phyloP scores from a whole-genome alignment of 1,140 invertebrate species.

The Bombus affinis region DNA sequence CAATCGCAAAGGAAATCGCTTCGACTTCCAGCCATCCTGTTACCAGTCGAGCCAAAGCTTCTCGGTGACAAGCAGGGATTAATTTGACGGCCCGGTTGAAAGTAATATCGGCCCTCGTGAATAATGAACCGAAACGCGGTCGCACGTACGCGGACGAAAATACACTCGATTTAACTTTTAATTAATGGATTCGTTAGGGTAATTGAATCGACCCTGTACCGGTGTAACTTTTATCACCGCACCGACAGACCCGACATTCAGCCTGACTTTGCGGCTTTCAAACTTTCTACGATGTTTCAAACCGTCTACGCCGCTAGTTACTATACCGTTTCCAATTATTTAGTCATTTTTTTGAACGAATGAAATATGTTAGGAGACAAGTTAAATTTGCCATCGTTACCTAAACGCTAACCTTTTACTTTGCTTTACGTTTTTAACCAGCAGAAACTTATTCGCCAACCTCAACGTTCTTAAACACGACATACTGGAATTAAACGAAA shows the following conservation, averaged over 20 bases:
- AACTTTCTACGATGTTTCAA: background rate
- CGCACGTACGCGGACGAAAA: background rate
- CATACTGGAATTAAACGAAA: too few species aligned
- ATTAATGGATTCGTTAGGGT: constrained; percentile 53
- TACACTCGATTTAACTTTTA: constrained; percentile 56
- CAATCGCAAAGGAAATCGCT: background rate
- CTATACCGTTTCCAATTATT: background rate
- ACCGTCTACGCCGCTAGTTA: background rate
- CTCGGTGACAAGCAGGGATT: constrained; percentile 6
- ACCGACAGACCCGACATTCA: background rate
- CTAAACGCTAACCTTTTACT: too few species aligned
- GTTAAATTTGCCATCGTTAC: too few species aligned
- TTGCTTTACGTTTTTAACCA: background rate
- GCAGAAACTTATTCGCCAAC: background rate
- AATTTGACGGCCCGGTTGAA: constrained; percentile 17
- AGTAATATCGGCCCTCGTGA: constrained; percentile 30
- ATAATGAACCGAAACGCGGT: constrained; percentile 24
- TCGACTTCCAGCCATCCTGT: background rate
- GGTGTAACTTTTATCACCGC: constrained; percentile 23
- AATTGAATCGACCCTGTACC: constrained; percentile 24
- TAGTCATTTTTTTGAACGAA: background rate
- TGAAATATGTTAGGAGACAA: too few species aligned
- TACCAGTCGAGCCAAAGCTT: background rate
- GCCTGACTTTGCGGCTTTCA: background rate
- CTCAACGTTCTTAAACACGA: background rate